phyloP scores from a whole-genome alignment of 2,797 vertebrate genomes.

The Mycteria americana region DNA sequence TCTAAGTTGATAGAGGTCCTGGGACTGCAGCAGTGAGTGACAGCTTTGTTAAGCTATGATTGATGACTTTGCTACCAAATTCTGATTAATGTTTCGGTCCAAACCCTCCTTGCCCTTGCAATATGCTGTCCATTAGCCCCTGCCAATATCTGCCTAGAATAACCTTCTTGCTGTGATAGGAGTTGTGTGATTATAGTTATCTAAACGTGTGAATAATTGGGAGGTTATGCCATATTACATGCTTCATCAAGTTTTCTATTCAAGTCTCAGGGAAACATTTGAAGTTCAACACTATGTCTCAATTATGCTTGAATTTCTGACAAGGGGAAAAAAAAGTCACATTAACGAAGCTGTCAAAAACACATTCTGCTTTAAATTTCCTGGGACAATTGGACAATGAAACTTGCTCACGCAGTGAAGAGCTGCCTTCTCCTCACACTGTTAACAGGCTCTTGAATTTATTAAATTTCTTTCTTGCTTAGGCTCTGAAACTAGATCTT shows the following conservation, averaged over 20 bases:
- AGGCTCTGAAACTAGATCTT: slow-evolving; percentile 18
- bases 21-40: slow-evolving; percentile 41
- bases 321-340: slow-evolving; percentile 31
- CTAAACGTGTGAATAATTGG: slow-evolving; percentile 77
- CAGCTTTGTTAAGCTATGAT: slow-evolving; percentile 64
- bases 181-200: slow-evolving; percentile 66
- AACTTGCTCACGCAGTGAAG: slow-evolving; percentile 54
- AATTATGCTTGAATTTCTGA: slow-evolving; percentile 73
- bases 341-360: slow-evolving; percentile 74
- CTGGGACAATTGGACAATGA: slow-evolving; percentile 70
- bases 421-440: slow-evolving; percentile 51
- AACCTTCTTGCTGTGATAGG: slow-evolving; percentile 59
- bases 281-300: slow-evolving; percentile 71
- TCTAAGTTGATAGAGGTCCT: slow-evolving; percentile 22
- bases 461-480: slow-evolving; percentile 18
- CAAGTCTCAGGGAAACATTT: slow-evolving; percentile 71
- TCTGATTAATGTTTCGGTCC: slow-evolving; percentile 66
- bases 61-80: slow-evolving; percentile 65
- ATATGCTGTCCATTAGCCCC: slow-evolving; percentile 72
- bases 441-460: slow-evolving; percentile 18
- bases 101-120: slow-evolving; percentile 46
- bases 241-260: slow-evolving; percentile 73
- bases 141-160: slow-evolving; percentile 69
- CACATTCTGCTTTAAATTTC: slow-evolving; percentile 68
- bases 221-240: slow-evolving; percentile 72